A percentile compares a stretch with the other conserved stretches of the same genome.
Conservation (phyloP, 1,140 invertebrate species). For the Triops cancriformis region DNA sequence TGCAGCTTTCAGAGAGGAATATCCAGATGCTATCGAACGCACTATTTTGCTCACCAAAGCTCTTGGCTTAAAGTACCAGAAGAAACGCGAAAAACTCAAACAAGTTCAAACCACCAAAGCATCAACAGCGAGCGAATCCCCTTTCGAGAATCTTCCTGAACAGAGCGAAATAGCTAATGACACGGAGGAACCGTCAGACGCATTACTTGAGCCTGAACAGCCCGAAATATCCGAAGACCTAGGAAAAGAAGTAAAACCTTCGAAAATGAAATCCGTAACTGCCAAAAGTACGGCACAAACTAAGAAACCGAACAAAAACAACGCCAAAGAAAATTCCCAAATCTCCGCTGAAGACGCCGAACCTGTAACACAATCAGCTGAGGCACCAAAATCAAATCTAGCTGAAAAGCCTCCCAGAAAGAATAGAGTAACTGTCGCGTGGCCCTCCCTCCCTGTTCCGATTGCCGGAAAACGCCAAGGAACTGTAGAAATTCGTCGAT, state of each 20-base stretch:
- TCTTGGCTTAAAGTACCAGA: background rate
- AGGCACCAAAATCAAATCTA: background rate
- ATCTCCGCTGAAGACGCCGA: background rate
- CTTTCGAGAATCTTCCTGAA: background rate
- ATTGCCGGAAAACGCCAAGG: background rate
- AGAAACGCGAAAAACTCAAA: background rate
- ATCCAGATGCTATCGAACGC: background rate
- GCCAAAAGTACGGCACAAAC: background rate
- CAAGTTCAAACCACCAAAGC: background rate
- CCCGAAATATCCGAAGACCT: background rate
- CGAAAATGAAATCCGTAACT: background rate
- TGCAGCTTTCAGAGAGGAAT: background rate
- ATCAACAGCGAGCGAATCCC: background rate
- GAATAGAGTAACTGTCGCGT: background rate
- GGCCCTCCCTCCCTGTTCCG: background rate
- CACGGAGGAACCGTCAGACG: background rate
- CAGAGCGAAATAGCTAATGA: background rate
- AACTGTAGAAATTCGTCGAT: background rate
- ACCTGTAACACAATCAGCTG: background rate
- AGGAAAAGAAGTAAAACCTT: background rate
- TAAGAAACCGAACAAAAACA: background rate
- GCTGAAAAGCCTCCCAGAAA: background rate
- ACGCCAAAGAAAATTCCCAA: background rate
- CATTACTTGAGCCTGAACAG: background rate
- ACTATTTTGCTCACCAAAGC: background rate